Conservation (phyloP, 2,797 vertebrate species). For the Notoglanidium macrostoma region DNA sequence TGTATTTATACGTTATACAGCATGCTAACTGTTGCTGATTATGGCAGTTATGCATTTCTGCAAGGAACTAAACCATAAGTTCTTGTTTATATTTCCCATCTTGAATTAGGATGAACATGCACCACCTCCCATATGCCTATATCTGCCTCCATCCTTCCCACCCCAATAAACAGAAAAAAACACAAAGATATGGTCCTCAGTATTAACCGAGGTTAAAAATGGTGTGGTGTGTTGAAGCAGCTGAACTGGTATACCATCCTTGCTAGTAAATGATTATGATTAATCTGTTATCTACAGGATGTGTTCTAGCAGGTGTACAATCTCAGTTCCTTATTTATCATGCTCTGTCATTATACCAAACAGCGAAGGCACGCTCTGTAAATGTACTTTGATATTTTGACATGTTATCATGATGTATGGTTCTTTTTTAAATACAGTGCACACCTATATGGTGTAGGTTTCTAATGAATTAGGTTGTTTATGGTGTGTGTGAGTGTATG, state of each 20-base stretch:
- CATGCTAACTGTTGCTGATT: neutral
- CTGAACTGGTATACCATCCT: neutral
- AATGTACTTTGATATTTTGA: constrained; percentile 1
- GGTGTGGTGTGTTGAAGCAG: neutral
- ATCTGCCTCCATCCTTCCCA: too few relatives aligned
- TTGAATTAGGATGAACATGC: neutral
- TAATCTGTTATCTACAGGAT: neutral
- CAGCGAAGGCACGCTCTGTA: neutral
- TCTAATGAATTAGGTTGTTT: neutral
- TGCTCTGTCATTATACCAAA: neutral
- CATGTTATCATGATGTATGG: neutral
- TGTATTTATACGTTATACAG: neutral
- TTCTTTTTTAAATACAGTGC: neutral
- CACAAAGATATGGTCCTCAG: neutral
- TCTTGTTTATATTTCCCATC: neutral
- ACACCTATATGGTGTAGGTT: neutral
- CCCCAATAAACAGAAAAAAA: neutral
- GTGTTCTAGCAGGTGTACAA: constrained; percentile 10
- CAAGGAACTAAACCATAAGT: neutral
- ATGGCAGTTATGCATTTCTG: neutral
- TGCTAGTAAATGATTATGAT: constrained; percentile 19
- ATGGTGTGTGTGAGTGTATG: constrained; percentile 3
- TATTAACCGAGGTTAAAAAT: neutral
- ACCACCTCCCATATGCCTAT: too few relatives aligned
- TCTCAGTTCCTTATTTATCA: constrained; percentile 3